Percentiles rank a stretch among this genome's conserved stretches.
These are phyloP conservation scores for Scalopus aquaticus DNA, from an alignment of 2,113 vertebrate species.

Conservation along the genomic window DNA sequence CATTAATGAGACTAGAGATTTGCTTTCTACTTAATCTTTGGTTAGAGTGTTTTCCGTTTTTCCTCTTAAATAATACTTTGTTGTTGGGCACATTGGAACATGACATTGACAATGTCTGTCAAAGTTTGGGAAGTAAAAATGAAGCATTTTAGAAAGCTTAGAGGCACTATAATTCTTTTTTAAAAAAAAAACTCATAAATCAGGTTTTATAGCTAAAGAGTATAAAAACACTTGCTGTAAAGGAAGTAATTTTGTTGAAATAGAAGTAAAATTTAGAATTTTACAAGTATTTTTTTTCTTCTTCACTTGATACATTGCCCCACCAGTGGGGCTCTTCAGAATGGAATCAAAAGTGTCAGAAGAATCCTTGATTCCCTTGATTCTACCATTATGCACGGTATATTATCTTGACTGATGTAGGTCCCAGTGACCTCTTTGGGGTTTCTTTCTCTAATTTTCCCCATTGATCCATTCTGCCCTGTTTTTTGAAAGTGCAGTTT, in stretches of 20 bases:
- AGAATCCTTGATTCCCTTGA: neutral
- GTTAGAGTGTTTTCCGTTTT: neutral
- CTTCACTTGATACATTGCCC: neutral
- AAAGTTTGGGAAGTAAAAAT: constrained; percentile 29
- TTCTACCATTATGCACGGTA: neutral
- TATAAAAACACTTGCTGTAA: neutral
- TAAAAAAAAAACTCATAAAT: neutral
- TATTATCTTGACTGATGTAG: neutral
- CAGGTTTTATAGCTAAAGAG: neutral
- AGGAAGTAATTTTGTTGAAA: neutral
- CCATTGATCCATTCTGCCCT: neutral
- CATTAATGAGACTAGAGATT: neutral
- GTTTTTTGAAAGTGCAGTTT: neutral
- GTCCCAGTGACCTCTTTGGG: neutral
- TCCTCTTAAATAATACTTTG: neutral
- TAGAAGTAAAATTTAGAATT: constrained; percentile 18
- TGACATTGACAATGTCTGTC: neutral
- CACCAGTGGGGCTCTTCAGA: neutral
- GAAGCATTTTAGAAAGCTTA: constrained; percentile 7
- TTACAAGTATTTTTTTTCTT: neutral
- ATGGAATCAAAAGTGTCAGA: neutral
- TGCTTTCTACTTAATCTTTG: neutral
- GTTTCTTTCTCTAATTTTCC: neutral
- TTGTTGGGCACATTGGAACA: neutral
- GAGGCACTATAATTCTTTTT: neutral